Evolutionary conservation across 2,888 invertebrate genomes (phyloP).

Genomic region (Heteromyza rotundicornis): DNA sequence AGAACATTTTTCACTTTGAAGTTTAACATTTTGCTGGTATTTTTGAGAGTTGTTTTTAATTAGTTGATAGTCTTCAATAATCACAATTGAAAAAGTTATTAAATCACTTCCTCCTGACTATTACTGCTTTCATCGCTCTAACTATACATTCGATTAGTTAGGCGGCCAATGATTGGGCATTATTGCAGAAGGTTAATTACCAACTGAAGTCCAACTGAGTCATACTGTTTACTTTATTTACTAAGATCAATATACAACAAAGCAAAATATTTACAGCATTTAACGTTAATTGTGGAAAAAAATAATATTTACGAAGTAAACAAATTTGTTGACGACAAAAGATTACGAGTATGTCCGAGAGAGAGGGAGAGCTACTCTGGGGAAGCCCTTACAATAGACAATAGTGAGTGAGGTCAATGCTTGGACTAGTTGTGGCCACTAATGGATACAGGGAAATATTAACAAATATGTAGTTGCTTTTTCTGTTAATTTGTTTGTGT

Average conservation of each 20-base stretch:
- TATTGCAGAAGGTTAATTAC: neutral
- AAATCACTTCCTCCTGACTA: too few species aligned
- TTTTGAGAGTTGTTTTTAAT: too few species aligned
- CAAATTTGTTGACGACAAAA: neutral
- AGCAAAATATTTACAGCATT: neutral
- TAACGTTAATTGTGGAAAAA: neutral
- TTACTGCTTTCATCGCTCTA: too few species aligned
- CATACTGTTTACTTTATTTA: neutral
- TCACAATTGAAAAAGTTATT: too few species aligned
- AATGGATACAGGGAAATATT: too few species aligned
- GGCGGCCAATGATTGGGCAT: too few species aligned
- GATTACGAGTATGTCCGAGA: neutral
- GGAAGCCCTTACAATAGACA: neutral
- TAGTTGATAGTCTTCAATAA: too few species aligned
- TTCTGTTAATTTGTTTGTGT: neutral
- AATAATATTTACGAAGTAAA: neutral
- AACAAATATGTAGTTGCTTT: too few species aligned
- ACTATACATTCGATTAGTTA: too few species aligned
- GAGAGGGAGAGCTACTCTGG: neutral
- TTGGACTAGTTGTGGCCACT: neutral
- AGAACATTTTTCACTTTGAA: too few species aligned
- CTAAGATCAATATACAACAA: too few species aligned
- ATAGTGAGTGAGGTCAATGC: neutral
- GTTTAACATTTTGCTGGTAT: too few species aligned
- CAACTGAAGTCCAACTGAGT: neutral